Percentiles rank a stretch among this genome's conserved stretches.
These are phyloP conservation scores for Colossoma macropomum DNA, from an alignment of 2,113 vertebrate species.

Conservation along the genomic window DNA sequence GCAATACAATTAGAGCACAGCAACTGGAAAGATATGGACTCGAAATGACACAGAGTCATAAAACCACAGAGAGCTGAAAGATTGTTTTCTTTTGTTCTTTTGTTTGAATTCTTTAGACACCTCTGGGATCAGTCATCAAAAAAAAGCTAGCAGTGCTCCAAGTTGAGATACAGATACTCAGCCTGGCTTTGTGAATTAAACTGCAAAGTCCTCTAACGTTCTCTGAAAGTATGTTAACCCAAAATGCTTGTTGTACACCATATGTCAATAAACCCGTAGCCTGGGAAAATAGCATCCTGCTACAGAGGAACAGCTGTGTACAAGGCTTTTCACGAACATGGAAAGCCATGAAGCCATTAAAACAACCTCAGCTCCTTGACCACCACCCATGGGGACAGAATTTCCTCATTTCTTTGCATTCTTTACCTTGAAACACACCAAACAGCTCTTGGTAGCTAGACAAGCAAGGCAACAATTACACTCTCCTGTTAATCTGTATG, in stretches of 20 bases:
- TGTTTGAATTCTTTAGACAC: conserved; percentile 23
- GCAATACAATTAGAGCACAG: conserved; percentile 39
- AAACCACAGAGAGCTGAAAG: conserved; percentile 28
- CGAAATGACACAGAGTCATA: conserved; percentile 31
- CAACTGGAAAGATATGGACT: conserved; percentile 2
- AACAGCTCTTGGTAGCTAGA: conserved; percentile 39
- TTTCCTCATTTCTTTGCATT: conserved; percentile 39
- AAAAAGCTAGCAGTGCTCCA: background rate
- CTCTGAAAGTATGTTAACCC: background rate
- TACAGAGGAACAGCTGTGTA: conserved; percentile 23
- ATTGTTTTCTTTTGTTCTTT: conserved; percentile 39
- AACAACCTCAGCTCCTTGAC: conserved; percentile 30
- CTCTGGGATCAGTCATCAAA: background rate
- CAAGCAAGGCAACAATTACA: conserved; percentile 53
- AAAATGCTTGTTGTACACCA: background rate
- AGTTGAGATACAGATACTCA: conserved; percentile 13
- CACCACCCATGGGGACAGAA: conserved; percentile 29
- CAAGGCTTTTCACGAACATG: conserved; percentile 16
- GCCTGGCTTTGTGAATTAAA: background rate
- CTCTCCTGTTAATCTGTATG: conserved; percentile 41
- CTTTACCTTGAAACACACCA: conserved; percentile 41
- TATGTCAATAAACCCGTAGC: conserved; percentile 1
- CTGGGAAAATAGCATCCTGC: conserved; percentile 1
- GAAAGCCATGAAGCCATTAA: conserved; percentile 27
- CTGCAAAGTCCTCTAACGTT: background rate